Percentiles rank a stretch among this genome's conserved stretches.
phyloP scores from a whole-genome alignment of 2,888 invertebrate species.

The Yponomeuta evonymella region DNA sequence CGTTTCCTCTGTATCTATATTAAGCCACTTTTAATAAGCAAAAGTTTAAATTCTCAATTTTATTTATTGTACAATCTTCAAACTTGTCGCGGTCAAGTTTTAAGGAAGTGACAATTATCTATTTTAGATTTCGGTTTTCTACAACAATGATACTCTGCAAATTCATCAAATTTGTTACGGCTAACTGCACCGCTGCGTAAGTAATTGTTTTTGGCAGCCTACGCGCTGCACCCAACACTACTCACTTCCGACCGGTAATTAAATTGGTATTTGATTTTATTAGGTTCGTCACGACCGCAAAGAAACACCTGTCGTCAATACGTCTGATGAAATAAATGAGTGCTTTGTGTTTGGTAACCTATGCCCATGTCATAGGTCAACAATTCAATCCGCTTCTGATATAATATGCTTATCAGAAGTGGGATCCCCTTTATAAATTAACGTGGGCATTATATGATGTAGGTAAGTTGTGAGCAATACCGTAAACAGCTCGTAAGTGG shows the following conservation, averaged over 20 bases:
- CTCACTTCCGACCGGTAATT: background rate
- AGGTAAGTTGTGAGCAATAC: no score
- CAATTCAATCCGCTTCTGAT: background rate
- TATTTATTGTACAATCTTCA: no score
- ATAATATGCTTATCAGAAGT: background rate
- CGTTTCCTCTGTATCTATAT: no score
- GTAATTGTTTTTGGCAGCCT: slow-evolving; percentile 6
- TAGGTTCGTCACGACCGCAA: background rate
- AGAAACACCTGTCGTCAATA: background rate
- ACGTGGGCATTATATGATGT: no score
- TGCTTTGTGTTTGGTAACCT: background rate
- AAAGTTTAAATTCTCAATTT: no score
- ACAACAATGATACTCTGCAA: no score
- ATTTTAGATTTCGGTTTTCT: no score
- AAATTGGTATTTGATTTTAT: background rate
- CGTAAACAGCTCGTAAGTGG: no score
- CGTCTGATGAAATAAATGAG: background rate
- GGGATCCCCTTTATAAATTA: no score
- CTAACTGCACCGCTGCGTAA: background rate
- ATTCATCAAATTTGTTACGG: background rate
- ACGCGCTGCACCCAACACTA: slow-evolving; percentile 1
- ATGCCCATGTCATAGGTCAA: background rate
- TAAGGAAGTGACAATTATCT: no score
- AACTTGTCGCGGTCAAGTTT: no score
- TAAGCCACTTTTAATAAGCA: no score